Evolutionary conservation across 2,888 invertebrate species (phyloP).

Genomic region (Hirtodrosophila alboralis): DNA sequence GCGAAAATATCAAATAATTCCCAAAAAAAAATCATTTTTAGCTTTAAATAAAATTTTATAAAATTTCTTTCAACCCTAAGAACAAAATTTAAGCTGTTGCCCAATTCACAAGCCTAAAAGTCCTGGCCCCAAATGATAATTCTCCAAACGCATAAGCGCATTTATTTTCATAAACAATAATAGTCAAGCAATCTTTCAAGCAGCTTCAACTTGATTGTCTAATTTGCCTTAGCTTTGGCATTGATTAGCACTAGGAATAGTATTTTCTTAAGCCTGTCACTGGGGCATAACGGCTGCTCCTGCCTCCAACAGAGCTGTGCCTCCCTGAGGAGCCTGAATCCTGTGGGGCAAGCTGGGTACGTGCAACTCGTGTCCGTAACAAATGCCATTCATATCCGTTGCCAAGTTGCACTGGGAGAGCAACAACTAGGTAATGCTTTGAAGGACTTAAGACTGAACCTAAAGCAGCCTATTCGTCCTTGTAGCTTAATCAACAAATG

Average conservation of each 20-base stretch:
- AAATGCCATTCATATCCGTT: constrained; percentile 74
- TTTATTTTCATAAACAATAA: constrained; percentile 11
- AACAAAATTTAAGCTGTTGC: no score
- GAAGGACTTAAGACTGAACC: constrained; percentile 1
- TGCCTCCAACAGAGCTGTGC: constrained; percentile 1
- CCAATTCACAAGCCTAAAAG: no score
- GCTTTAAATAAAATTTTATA: no score
- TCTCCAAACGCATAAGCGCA: constrained; percentile 12
- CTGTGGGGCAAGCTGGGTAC: constrained; percentile 11
- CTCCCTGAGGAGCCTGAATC: constrained; percentile 10
- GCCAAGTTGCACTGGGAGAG: constrained; percentile 59
- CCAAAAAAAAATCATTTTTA: no score
- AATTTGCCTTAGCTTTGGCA: constrained; percentile 31
- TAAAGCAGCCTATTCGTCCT: constrained; percentile 10
- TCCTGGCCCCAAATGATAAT: not conserved
- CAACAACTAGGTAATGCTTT: no score
- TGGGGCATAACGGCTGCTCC: constrained; percentile 11
- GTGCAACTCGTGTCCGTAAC: constrained; percentile 58
- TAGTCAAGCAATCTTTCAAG: constrained; percentile 1
- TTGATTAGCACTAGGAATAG: constrained; percentile 56
- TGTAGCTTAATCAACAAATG: constrained; percentile 52
- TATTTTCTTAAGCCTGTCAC: constrained; percentile 36
- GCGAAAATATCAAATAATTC: no score
- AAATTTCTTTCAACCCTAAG: no score
- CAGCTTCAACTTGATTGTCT: constrained; percentile 7